A percentile compares a stretch with the other conserved stretches of the same genome.
Evolutionary conservation across 1,140 invertebrate species (phyloP).

Genomic region (Drosophila pruinosa): DNA sequence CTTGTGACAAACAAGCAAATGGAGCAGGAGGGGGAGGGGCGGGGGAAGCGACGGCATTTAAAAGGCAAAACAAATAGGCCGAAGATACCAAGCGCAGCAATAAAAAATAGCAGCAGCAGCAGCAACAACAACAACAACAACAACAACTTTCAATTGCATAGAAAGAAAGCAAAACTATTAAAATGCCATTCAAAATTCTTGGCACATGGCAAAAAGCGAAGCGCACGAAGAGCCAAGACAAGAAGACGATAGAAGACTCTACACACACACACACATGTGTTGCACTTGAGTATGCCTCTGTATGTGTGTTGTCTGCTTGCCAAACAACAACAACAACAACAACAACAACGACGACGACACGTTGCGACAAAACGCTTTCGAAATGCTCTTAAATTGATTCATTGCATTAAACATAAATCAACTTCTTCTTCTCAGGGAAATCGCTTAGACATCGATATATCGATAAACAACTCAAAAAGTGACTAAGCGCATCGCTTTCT

Average conservation of each 20-base stretch:
- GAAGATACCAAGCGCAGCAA: conserved; percentile 8
- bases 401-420: conserved; percentile 5
- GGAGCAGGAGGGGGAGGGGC: neutral
- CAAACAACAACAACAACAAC: neutral
- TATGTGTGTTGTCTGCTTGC: neutral
- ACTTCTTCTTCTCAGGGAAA: neutral
- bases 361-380: neutral
- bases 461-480: neutral
- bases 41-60: neutral
- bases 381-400: conserved; percentile 16
- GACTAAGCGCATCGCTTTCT: neutral
- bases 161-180: conserved; percentile 57
- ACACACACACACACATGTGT: neutral
- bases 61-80: conserved; percentile 35
- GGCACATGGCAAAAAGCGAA: conserved; percentile 43
- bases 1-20: conserved; percentile 36
- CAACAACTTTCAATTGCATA: conserved; percentile 14
- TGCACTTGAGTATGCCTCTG: neutral
- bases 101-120: conserved; percentile 3
- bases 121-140: neutral
- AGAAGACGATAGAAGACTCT: neutral
- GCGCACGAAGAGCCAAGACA: neutral
- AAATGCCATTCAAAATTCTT: conserved; percentile 62
- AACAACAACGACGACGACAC: neutral
- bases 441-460: neutral